Conservation (phyloP, 2,797 vertebrate species). For the Acanthopagrus latus region DNA sequence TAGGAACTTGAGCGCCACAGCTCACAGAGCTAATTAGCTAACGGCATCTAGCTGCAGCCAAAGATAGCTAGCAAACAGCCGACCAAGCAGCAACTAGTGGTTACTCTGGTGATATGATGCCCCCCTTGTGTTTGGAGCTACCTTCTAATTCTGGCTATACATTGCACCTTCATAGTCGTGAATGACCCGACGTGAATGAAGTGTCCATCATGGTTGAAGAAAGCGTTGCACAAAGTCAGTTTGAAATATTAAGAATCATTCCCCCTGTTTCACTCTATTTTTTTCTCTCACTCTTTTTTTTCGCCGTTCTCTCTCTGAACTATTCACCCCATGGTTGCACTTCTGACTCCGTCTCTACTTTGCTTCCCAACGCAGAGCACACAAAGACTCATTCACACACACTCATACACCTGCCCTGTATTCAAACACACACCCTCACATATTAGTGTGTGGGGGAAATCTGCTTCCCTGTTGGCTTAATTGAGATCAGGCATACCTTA, state of each 20-base stretch:
- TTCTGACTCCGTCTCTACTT: conserved; percentile 63
- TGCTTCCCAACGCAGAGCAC: conserved; percentile 52
- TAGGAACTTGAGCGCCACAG: too few species aligned
- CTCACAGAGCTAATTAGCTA: too few species aligned
- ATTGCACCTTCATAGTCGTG: too few species aligned
- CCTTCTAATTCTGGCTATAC: too few species aligned
- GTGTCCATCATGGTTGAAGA: background rate
- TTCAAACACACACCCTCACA: conserved; percentile 52
- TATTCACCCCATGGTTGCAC: conserved; percentile 68
- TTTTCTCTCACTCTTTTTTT: conserved; percentile 13
- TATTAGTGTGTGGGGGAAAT: conserved; percentile 35
- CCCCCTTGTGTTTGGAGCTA: too few species aligned
- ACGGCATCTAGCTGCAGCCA: too few species aligned
- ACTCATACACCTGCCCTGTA: conserved; percentile 65
- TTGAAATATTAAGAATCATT: conserved; percentile 12
- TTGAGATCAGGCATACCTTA: conserved; percentile 7
- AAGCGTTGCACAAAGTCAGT: background rate
- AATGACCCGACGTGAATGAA: background rate
- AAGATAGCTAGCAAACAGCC: too few species aligned
- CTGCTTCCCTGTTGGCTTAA: conserved; percentile 22
- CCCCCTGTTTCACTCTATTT: background rate
- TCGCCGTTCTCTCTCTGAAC: conserved; percentile 44
- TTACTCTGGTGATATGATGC: too few species aligned
- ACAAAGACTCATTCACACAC: conserved; percentile 77
- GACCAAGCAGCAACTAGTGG: too few species aligned